Conservation (phyloP, 2,888 invertebrate species). For the Isotomurus palustris region DNA sequence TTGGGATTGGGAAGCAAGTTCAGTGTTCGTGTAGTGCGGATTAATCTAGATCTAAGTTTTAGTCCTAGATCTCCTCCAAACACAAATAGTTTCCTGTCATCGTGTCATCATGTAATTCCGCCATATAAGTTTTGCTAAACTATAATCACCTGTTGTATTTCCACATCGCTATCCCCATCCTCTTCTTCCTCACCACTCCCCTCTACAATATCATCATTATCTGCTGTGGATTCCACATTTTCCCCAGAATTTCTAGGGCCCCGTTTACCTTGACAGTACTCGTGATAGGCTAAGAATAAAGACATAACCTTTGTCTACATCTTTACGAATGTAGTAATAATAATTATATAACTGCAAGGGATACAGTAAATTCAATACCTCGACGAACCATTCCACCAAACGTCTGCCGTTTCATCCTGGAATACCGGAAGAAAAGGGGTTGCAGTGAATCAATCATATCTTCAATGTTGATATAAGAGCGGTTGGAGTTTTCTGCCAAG, state of each 20-base stretch:
- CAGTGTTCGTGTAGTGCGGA: too few relatives aligned
- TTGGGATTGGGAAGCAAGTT: too few relatives aligned
- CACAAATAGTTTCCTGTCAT: too few relatives aligned
- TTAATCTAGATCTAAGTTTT: too few relatives aligned
- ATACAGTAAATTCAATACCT: background rate
- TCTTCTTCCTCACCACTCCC: conserved; percentile 7
- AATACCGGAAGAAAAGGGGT: conserved; percentile 70
- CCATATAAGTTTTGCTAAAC: too few relatives aligned
- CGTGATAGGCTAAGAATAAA: conserved; percentile 17
- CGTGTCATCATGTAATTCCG: too few relatives aligned
- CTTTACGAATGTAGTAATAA: background rate
- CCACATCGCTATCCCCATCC: conserved; percentile 34
- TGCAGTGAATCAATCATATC: conserved; percentile 77
- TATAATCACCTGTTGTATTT: too few relatives aligned
- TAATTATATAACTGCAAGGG: background rate
- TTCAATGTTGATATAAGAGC: conserved; percentile 74
- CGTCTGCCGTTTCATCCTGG: conserved; percentile 70
- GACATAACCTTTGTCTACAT: background rate
- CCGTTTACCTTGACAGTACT: conserved; percentile 12
- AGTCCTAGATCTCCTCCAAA: too few relatives aligned
- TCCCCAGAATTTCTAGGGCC: background rate
- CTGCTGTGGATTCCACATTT: background rate
- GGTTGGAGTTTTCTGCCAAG: conserved; percentile 72
- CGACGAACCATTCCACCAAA: conserved; percentile 69
- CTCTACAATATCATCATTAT: background rate